Evolutionary conservation across 2,888 invertebrate species (phyloP).

Genomic region (Thera britannica): DNA sequence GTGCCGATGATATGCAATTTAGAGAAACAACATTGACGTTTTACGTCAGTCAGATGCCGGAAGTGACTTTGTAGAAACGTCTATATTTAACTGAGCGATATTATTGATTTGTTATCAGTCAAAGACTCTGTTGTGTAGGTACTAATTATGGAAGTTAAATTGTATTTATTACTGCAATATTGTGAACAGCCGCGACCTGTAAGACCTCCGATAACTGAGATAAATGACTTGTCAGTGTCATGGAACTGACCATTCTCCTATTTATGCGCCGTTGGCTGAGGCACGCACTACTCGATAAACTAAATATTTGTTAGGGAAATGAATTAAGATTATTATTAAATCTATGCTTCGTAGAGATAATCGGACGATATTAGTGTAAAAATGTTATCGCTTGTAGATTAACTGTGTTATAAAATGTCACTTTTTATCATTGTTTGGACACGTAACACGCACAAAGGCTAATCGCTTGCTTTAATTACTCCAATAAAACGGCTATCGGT

Average conservation of each 20-base stretch:
- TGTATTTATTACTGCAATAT: slow-evolving; percentile 77
- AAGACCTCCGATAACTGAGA: slow-evolving; percentile 67
- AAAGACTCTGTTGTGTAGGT: slow-evolving; percentile 73
- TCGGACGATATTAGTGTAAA: slow-evolving; percentile 55
- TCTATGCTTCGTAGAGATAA: slow-evolving; percentile 54
- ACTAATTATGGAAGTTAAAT: slow-evolving; percentile 81
- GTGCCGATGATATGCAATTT: slow-evolving; percentile 74
- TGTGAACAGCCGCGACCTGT: slow-evolving; percentile 64
- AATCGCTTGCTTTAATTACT: slow-evolving; percentile 79
- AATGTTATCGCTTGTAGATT: slow-evolving; percentile 62
- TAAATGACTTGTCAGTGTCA: slow-evolving; percentile 66
- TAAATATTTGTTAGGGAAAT: slow-evolving; percentile 25
- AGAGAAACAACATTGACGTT: slow-evolving; percentile 64
- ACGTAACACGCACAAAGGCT: slow-evolving; percentile 68
- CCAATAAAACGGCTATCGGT: slow-evolving; percentile 81
- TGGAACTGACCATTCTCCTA: slow-evolving; percentile 73
- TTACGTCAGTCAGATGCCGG: slow-evolving; percentile 62
- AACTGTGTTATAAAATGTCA: slow-evolving; percentile 64
- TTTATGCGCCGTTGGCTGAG: slow-evolving; percentile 62
- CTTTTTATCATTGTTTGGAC: slow-evolving; percentile 73
- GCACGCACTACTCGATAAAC: slow-evolving; percentile 38
- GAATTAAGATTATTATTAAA: slow-evolving; percentile 49
- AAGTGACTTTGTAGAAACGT: slow-evolving; percentile 68
- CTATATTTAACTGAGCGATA: slow-evolving; percentile 68
- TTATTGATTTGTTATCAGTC: slow-evolving; percentile 76